Conservation (phyloP, 2,888 invertebrate species). For the Tiliacea citrago region DNA sequence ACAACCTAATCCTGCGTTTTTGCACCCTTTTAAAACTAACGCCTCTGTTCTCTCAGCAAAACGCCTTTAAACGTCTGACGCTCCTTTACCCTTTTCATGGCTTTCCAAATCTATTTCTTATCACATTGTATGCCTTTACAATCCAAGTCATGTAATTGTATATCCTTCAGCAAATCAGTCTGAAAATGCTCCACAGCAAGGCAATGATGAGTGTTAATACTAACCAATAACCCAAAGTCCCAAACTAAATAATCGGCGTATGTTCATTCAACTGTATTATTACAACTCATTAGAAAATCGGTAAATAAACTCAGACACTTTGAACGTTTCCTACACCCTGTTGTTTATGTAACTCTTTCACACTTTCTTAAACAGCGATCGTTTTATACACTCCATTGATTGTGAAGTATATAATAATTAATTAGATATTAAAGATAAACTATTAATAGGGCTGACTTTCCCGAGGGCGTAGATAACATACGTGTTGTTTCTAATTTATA, state of each 20-base stretch:
- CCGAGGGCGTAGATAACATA: slow-evolving; percentile 26
- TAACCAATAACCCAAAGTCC: slow-evolving; percentile 7
- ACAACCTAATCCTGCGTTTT: not conserved
- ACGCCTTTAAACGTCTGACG: too few relatives aligned
- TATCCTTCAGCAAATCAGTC: not conserved
- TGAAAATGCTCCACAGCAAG: not conserved
- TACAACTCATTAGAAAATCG: slow-evolving; percentile 45
- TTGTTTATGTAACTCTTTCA: slow-evolving; percentile 47
- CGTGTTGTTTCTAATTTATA: too few relatives aligned
- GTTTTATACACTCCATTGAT: slow-evolving; percentile 35
- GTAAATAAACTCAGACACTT: slow-evolving; percentile 29
- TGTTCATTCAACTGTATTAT: slow-evolving; percentile 36
- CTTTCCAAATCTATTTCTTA: not conserved
- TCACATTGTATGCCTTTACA: not conserved
- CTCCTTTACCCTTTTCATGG: not conserved
- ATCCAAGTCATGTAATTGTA: not conserved
- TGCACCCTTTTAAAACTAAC: not conserved
- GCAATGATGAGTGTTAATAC: not conserved
- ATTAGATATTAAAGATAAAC: slow-evolving; percentile 21
- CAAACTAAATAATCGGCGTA: not conserved
- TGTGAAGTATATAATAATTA: slow-evolving; percentile 20
- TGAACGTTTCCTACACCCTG: slow-evolving; percentile 41
- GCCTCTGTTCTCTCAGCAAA: not conserved
- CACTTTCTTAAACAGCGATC: slow-evolving; percentile 56
- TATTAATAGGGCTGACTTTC: slow-evolving; percentile 25